Evolutionary conservation across 2,113 vertebrate genomes (phyloP), one percentile per base, ranked within the genome.

Genomic region (Hystrix brachyura): DNA sequence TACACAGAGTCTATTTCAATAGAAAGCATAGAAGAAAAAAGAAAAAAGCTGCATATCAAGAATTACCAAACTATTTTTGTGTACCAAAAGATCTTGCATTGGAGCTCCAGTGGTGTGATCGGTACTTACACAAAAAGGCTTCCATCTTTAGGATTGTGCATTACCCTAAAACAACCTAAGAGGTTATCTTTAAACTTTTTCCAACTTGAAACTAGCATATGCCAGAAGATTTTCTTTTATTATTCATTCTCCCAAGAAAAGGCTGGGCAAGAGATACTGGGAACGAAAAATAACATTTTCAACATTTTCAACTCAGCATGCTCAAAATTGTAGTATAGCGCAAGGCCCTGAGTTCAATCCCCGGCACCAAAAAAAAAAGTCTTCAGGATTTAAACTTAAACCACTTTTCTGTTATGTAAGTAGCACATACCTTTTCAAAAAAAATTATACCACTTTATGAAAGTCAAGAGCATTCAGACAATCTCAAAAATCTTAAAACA

Each of bases 341-440:
- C 59, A 4, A 60, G 3, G 59, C 21, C 59, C 59, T 21, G 19
- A 21, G 59, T 60, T 59, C 21, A 29, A 69, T 86, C 29, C 83
- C 64, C 29, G 23, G 4, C 11, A 60, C 15, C 15, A 62, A 29
- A 60, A 96, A 94, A 87, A 78, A 51, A 25, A 84, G 46, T 90
- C 74, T 95, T 90, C 34, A 62, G 62, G 60, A 55, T n/a, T 67
- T 87, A 60, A 87, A 95, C 87, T 81, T 69, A 87, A 93, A 17
- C 53, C 64, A 62, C 5, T 14, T 87, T 86, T 12, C 38, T 87
- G 23, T 83, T 93, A 91, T 6, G 78, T 48, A 81, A 78, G 71
- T 29, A 94, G 13, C 62, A 94, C 10, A 89, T 1, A n/a, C 43
- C 53, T 79, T 80, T 92, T 38, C 38, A 38, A 25, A 14, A 64